phyloP scores from a whole-genome alignment of 2,797 vertebrate genomes.

The Cynodonichthys magdalenae region DNA sequence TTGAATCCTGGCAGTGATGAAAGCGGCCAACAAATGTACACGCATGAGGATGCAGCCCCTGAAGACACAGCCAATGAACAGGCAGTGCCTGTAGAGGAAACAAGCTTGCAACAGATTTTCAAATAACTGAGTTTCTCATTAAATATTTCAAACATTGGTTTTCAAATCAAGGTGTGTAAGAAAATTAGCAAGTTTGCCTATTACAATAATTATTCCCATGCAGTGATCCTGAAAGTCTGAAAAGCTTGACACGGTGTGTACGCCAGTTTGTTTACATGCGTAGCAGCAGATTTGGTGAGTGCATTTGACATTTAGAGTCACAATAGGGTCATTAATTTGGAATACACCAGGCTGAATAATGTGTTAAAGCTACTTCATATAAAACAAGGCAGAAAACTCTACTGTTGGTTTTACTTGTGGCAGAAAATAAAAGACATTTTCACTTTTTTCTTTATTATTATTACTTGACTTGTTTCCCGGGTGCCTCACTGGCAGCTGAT shows the following conservation, averaged over 20 bases:
- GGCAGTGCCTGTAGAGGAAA: neutral
- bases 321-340: neutral
- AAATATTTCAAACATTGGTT: neutral
- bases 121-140: neutral
- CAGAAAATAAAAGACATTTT: neutral
- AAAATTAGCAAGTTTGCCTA: neutral
- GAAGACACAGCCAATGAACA: too few species aligned
- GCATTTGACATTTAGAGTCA: neutral
- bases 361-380: neutral
- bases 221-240: neutral
- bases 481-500: constrained; percentile 2
- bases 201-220: neutral
- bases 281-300: neutral
- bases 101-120: neutral
- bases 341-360: neutral
- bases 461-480: neutral
- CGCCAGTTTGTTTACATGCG: neutral
- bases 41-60: too few species aligned
- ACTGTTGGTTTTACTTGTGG: neutral
- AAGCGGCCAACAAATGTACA: too few species aligned
- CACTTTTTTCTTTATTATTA: neutral
- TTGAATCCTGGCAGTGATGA: too few species aligned
- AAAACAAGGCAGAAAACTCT: neutral
- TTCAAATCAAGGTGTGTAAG: neutral
- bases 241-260: neutral